These are phyloP conservation scores for Catajapyx aquilonaris DNA, from an alignment of 1,140 invertebrate genomes.

Conservation along the genomic window DNA sequence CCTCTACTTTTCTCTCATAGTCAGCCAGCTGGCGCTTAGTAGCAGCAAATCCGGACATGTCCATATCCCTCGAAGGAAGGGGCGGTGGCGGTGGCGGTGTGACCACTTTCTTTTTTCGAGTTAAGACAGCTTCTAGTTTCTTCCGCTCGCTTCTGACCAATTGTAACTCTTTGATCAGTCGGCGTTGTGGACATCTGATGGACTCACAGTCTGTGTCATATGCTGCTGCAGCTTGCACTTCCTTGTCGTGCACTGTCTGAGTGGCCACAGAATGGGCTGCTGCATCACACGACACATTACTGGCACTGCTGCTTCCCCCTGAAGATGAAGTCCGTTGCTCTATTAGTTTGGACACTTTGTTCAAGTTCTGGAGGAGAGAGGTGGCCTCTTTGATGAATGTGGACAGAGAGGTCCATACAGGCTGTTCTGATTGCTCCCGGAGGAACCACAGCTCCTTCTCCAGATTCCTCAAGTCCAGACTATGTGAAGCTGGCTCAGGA, in stretches of 20 bases:
- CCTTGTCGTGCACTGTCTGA: not conserved
- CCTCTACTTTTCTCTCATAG: not conserved
- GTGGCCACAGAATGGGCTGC: not conserved
- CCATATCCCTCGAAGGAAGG: not conserved
- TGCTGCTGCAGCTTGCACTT: not conserved
- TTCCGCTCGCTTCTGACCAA: not conserved
- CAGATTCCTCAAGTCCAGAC: no score
- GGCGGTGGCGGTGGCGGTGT: not conserved
- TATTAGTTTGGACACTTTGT: not conserved
- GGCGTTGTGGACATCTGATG: not conserved
- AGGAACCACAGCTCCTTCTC: no score
- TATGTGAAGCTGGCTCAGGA: no score
- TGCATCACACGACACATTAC: not conserved
- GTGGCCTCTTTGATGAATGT: not conserved
- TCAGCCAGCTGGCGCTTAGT: not conserved
- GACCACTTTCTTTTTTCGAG: not conserved
- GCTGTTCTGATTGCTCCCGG: no score
- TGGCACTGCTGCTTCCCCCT: not conserved
- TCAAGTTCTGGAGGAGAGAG: not conserved
- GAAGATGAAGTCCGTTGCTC: not conserved
- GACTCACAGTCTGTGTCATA: not conserved
- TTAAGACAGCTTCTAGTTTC: not conserved
- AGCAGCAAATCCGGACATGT: not conserved
- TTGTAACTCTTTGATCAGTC: not conserved
- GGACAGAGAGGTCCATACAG: not conserved